Evolutionary conservation across 2,888 invertebrate genomes (phyloP).

Genomic region (Pseudococcus viburni): DNA sequence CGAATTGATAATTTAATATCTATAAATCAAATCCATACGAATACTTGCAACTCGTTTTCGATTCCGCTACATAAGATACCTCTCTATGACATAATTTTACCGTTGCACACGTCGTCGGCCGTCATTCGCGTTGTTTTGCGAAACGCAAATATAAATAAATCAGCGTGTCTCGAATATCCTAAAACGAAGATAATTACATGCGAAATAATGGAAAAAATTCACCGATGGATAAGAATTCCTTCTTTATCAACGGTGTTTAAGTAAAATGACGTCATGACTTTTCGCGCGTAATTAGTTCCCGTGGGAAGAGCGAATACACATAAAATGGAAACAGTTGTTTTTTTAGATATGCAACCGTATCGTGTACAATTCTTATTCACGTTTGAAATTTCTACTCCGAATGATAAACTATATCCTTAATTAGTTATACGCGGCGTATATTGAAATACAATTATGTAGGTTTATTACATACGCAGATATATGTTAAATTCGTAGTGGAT

Average conservation of each 20-base stretch:
- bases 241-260: neutral
- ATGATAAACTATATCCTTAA: neutral
- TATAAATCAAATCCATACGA: neutral
- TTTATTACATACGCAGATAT: neutral
- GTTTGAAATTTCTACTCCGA: slow-evolving; percentile 17
- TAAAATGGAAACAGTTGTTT: slow-evolving; percentile 10
- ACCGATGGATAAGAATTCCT: neutral
- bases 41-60: neutral
- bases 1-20: neutral
- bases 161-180: neutral
- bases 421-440: slow-evolving; percentile 17
- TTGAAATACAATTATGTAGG: slow-evolving; percentile 47
- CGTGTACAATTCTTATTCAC: slow-evolving; percentile 13
- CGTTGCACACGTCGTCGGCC: neutral
- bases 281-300: slow-evolving; percentile 51
- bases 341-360: neutral
- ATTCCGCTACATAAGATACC: neutral
- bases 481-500: neutral
- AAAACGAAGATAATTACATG: neutral
- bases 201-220: neutral
- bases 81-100: slow-evolving; percentile 15
- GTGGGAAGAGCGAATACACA: slow-evolving; percentile 34
- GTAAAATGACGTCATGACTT: slow-evolving; percentile 45
- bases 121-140: neutral
- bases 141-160: slow-evolving; percentile 7